Percentiles rank a stretch among this genome's conserved stretches.
These are phyloP conservation scores for Pristis pectinata DNA, from an alignment of 2,797 vertebrate genomes.

Conservation along the genomic window DNA sequence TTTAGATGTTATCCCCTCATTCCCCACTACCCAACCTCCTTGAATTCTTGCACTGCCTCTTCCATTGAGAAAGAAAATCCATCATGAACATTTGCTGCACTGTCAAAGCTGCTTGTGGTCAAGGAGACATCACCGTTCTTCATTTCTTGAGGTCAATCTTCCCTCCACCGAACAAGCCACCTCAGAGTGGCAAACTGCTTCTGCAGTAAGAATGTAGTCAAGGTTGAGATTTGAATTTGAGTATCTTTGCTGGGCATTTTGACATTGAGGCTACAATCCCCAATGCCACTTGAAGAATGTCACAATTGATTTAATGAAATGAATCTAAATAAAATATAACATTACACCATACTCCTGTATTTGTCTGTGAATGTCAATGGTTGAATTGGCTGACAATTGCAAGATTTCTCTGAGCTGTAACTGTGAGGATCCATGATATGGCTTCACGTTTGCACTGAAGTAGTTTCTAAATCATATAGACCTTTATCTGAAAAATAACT, in stretches of 20 bases:
- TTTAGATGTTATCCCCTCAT: neutral
- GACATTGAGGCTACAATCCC: too few relatives aligned
- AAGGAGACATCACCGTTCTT: neutral
- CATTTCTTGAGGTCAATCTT: neutral
- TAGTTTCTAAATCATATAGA: neutral
- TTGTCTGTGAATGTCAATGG: neutral
- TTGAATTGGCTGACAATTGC: neutral
- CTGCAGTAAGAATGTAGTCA: neutral
- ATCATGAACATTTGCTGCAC: neutral
- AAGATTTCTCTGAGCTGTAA: neutral
- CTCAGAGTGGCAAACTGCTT: neutral
- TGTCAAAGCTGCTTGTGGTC: neutral
- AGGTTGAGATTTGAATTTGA: neutral
- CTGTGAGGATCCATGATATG: neutral
- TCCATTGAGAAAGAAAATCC: neutral
- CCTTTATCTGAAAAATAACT: neutral
- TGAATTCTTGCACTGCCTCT: neutral
- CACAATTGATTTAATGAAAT: slow-evolving; percentile 29
- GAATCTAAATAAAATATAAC: neutral
- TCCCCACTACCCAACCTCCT: neutral
- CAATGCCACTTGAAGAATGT: neutral
- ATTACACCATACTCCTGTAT: neutral
- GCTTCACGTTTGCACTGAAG: neutral
- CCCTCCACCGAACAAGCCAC: neutral
- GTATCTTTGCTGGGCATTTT: neutral